phyloP scores from a whole-genome alignment of 2,888 invertebrate species.

The Coremacera marginata region DNA sequence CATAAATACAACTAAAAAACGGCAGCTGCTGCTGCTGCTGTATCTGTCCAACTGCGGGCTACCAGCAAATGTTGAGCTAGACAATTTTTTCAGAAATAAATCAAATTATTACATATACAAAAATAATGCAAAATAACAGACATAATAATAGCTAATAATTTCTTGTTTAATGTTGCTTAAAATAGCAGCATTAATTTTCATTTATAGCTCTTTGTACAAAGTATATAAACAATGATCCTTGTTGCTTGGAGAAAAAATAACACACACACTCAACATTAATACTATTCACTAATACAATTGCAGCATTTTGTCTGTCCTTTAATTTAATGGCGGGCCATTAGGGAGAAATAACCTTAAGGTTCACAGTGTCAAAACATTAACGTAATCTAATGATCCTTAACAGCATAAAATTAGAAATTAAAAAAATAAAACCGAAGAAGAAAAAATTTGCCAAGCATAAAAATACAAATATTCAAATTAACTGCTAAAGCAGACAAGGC shows the following conservation, averaged over 20 bases:
- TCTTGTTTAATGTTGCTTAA: conserved; percentile 28
- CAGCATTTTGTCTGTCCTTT: conserved; percentile 21
- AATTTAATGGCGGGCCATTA: conserved; percentile 29
- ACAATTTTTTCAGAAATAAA: conserved; percentile 11
- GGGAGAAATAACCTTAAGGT: conserved; percentile 28
- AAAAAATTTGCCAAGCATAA: conserved; percentile 27
- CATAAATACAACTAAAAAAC: neutral
- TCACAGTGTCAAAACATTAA: conserved; percentile 61
- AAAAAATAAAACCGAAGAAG: conserved; percentile 36
- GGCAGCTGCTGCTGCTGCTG: neutral
- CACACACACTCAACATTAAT: conserved; percentile 45
- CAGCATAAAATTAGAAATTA: conserved; percentile 61
- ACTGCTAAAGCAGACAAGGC: conserved; percentile 6
- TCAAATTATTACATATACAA: conserved; percentile 16
- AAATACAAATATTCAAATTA: conserved; percentile 33
- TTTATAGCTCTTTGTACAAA: conserved; percentile 11
- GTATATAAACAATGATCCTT: neutral
- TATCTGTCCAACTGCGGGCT: neutral
- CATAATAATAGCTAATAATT: conserved; percentile 18
- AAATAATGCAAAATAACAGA: conserved; percentile 18
- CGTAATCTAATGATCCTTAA: conserved; percentile 69
- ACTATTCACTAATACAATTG: conserved; percentile 52
- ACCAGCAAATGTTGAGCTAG: neutral
- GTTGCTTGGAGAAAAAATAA: conserved; percentile 14
- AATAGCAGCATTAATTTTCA: conserved; percentile 49